These are phyloP conservation scores for Anguilla marmorata DNA, from an alignment of 2,797 vertebrate genomes.

Conservation along the genomic window DNA sequence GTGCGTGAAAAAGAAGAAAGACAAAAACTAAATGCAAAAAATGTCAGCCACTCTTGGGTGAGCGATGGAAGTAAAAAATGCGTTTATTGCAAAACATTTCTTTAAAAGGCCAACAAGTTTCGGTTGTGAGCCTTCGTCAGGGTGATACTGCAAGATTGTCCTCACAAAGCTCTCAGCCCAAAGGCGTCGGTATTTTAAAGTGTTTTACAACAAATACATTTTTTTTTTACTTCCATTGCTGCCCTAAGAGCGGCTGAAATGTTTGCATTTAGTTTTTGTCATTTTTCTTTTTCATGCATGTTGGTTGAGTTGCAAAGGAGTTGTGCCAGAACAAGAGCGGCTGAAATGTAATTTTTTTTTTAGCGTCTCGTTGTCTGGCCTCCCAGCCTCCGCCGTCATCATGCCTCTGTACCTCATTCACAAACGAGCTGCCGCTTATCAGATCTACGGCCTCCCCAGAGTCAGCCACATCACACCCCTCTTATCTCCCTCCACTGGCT, in stretches of 20 bases:
- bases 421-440: neutral
- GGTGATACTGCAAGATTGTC: neutral
- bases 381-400: neutral
- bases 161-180: neutral
- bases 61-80: no score
- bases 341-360: no score
- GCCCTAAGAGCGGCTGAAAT: neutral
- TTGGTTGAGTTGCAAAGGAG: no score
- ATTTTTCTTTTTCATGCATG: no score
- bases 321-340: no score
- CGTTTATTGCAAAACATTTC: neutral
- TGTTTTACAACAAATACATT: neutral
- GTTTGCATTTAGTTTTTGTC: neutral
- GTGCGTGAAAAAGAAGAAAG: no score
- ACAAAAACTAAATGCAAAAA: no score
- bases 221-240: neutral
- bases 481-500: neutral
- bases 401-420: no score
- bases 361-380: neutral
- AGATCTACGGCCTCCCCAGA: neutral
- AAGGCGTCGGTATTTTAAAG: neutral
- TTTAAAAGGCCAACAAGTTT: neutral
- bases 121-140: neutral
- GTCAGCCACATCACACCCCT: neutral
- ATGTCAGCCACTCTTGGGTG: no score